Conservation (phyloP, 2,113 vertebrate species). For the Diadophis punctatus region DNA sequence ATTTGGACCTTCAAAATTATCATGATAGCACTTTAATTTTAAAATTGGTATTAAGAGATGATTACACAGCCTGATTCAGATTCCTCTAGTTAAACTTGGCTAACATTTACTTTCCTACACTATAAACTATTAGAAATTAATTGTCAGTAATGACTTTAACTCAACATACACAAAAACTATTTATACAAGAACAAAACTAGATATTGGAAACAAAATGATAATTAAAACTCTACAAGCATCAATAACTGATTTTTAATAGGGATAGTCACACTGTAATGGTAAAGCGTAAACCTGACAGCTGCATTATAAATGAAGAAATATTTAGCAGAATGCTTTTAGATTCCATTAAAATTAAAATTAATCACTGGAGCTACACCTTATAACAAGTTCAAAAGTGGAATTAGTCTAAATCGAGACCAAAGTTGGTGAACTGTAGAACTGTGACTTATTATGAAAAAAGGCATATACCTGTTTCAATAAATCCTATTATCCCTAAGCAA, state of each 20-base stretch:
- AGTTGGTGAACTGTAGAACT: not conserved
- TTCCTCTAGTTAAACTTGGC: slow-evolving; percentile 41
- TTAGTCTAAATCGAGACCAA: not conserved
- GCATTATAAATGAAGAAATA: not conserved
- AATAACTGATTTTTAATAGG: slow-evolving; percentile 3
- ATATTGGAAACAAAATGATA: not conserved
- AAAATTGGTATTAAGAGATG: slow-evolving; percentile 55
- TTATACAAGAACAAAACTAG: not conserved
- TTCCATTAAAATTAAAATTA: slow-evolving; percentile 5
- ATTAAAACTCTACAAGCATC: not conserved
- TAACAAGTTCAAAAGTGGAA: not conserved
- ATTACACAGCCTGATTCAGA: slow-evolving; percentile 27
- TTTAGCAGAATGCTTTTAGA: not conserved
- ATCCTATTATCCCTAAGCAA: not conserved
- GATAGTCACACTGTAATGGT: not conserved
- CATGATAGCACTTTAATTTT: slow-evolving; percentile 49
- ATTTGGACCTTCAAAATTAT: not conserved
- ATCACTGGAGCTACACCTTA: slow-evolving; percentile 6
- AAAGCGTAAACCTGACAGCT: slow-evolving; percentile 5
- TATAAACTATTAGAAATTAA: slow-evolving; percentile 37
- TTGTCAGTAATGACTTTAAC: slow-evolving; percentile 1
- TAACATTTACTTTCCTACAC: slow-evolving; percentile 33
- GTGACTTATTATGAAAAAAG: not conserved
- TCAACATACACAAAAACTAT: slow-evolving; percentile 38
- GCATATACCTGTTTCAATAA: not conserved